Percentiles rank a stretch among this genome's conserved stretches.
These are phyloP conservation scores for Paracanthobrama guichenoti DNA, from an alignment of 2,113 vertebrate species.

Conservation along the genomic window DNA sequence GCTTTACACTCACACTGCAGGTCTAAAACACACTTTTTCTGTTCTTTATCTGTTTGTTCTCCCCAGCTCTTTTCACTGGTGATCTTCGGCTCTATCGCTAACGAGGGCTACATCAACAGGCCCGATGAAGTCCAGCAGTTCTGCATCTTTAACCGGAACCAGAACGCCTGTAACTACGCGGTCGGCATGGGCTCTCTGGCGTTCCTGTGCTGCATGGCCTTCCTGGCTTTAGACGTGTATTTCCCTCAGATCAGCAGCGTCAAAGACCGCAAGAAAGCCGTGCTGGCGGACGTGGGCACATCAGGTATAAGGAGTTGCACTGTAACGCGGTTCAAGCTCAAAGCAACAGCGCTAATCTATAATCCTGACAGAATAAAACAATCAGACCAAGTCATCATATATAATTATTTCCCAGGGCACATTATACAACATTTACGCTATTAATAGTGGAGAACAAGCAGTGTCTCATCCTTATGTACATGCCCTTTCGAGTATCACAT, in stretches of 20 bases:
- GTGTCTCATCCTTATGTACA: no score
- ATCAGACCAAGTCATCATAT: no score
- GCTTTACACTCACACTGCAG: no score
- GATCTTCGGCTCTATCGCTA: constrained; percentile 86
- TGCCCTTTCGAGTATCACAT: no score
- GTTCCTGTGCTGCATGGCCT: constrained; percentile 83
- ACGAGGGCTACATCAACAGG: constrained; percentile 87
- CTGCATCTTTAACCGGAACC: constrained; percentile 91
- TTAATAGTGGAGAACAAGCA: no score
- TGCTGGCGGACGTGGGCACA: constrained; percentile 82
- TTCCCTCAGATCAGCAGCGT: constrained; percentile 92
- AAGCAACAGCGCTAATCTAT: no score
- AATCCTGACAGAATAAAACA: no score
- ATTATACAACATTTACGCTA: no score
- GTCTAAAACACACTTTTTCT: no score
- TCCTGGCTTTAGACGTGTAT: constrained; percentile 86
- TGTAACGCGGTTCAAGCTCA: no score
- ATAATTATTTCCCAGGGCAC: no score
- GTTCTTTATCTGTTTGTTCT: not conserved
- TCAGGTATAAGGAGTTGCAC: constrained; percentile 84
- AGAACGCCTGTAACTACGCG: constrained; percentile 84
- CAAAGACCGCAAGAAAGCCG: constrained; percentile 90
- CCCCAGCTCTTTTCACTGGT: constrained; percentile 87
- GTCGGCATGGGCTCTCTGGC: constrained; percentile 83
- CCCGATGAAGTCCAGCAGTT: constrained; percentile 69